phyloP scores from a whole-genome alignment of 2,888 invertebrate genomes.

The Aphrophora alni region DNA sequence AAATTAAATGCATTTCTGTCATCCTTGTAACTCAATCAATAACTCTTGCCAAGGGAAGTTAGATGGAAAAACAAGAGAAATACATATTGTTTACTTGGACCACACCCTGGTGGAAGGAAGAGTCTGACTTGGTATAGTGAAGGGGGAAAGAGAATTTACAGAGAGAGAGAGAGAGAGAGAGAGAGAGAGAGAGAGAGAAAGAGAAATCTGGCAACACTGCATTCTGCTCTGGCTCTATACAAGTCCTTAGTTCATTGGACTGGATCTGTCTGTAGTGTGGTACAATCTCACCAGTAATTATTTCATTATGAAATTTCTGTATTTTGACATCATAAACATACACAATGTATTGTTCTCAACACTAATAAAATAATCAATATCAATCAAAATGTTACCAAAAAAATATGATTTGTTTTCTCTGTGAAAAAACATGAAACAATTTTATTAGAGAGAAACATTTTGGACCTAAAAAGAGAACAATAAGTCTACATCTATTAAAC shows the following conservation, averaged over 20 bases:
- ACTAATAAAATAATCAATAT: too few species aligned
- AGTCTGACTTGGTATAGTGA: not conserved
- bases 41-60: not conserved
- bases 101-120: not conserved
- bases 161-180: not conserved
- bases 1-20: too few species aligned
- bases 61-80: not conserved
- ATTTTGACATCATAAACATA: too few species aligned
- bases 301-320: not conserved
- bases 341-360: too few species aligned
- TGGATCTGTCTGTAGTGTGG: not conserved
- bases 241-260: slow-evolving; percentile 5
- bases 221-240: too few species aligned
- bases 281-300: not conserved
- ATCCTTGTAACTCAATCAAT: too few species aligned
- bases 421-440: too few species aligned
- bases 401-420: too few species aligned
- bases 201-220: not conserved
- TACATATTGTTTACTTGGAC: not conserved
- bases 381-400: too few species aligned
- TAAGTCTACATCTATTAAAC: too few species aligned
- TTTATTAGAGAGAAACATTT: too few species aligned
- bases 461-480: too few species aligned
- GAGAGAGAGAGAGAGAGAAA: not conserved
- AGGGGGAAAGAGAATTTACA: not conserved